Percentiles rank a stretch among this genome's conserved stretches.
These are phyloP conservation scores for Phoenicopterus ruber DNA, from an alignment of 2,113 vertebrate genomes.

Conservation along the genomic window DNA sequence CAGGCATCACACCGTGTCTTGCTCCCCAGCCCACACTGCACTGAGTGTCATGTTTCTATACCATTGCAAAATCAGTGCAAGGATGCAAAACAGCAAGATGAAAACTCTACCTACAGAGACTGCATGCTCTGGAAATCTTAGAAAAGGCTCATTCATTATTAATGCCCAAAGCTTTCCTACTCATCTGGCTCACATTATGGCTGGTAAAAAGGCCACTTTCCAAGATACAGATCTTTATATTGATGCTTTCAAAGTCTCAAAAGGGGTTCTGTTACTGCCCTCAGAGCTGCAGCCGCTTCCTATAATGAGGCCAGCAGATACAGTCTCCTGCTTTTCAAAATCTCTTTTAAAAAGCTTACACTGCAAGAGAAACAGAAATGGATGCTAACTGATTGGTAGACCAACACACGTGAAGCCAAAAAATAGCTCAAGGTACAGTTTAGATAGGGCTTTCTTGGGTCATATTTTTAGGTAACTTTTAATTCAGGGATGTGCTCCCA, in stretches of 20 bases:
- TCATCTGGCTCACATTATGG: slow-evolving; percentile 34
- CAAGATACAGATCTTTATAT: slow-evolving; percentile 63
- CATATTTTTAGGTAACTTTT: not conserved
- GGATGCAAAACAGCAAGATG: not conserved
- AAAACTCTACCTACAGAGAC: not conserved
- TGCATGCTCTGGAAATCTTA: slow-evolving; percentile 1
- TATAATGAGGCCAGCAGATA: slow-evolving; percentile 1
- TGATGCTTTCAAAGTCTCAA: slow-evolving; percentile 47
- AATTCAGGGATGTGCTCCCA: not conserved
- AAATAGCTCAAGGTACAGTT: not conserved
- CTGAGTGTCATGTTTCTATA: not conserved
- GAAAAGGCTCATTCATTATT: slow-evolving; percentile 58
- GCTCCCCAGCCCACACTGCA: not conserved
- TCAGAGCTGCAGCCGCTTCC: slow-evolving; percentile 7
- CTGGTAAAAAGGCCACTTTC: slow-evolving; percentile 45
- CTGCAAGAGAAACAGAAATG: not conserved
- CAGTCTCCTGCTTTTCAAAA: not conserved
- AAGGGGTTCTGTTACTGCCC: slow-evolving; percentile 36
- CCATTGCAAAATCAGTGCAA: slow-evolving; percentile 13
- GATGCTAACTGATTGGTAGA: not conserved
- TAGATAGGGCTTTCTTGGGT: not conserved
- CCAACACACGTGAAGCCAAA: not conserved
- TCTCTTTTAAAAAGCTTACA: not conserved
- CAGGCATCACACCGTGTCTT: not conserved
- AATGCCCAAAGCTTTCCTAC: slow-evolving; percentile 45